Evolutionary conservation across 2,113 vertebrate genomes (phyloP).

Genomic region (Menidia beryllina): DNA sequence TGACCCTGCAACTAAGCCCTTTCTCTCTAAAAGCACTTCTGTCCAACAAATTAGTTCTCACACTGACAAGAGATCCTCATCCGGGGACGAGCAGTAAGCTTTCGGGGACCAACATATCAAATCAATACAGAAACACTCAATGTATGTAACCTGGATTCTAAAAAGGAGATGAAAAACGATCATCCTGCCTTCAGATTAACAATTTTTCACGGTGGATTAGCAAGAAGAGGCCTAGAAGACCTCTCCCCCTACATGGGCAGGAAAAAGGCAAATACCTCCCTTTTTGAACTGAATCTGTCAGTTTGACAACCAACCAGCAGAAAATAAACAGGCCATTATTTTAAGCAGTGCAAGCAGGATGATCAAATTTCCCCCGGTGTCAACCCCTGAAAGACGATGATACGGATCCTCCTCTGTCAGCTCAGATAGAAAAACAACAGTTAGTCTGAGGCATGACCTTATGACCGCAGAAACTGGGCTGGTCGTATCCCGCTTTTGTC

Average conservation of each 20-base stretch:
- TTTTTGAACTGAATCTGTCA: not conserved
- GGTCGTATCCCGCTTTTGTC: not conserved
- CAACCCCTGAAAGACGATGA: not conserved
- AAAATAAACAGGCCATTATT: not conserved
- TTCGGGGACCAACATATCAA: not conserved
- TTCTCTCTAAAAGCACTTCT: not conserved
- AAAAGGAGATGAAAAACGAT: not conserved
- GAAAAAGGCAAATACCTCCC: not conserved
- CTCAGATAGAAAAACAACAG: not conserved
- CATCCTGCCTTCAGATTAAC: constrained; percentile 30
- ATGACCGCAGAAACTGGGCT: not conserved
- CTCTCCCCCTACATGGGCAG: not conserved
- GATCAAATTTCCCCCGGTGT: not conserved
- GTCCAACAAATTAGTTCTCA: too few relatives aligned
- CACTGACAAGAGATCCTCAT: too few relatives aligned
- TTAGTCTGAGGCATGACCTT: not conserved
- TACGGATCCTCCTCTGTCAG: too few relatives aligned
- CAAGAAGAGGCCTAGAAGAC: not conserved
- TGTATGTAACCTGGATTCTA: not conserved
- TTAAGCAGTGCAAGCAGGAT: constrained; percentile 1
- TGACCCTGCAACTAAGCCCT: not conserved
- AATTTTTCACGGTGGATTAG: constrained; percentile 45
- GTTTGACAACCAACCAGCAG: not conserved
- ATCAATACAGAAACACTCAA: not conserved
- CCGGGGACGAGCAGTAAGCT: too few relatives aligned